A percentile compares a stretch with the other conserved stretches of the same genome.
Conservation (phyloP, 2,113 vertebrate genomes). For the Corythornis madagascariensis region DNA sequence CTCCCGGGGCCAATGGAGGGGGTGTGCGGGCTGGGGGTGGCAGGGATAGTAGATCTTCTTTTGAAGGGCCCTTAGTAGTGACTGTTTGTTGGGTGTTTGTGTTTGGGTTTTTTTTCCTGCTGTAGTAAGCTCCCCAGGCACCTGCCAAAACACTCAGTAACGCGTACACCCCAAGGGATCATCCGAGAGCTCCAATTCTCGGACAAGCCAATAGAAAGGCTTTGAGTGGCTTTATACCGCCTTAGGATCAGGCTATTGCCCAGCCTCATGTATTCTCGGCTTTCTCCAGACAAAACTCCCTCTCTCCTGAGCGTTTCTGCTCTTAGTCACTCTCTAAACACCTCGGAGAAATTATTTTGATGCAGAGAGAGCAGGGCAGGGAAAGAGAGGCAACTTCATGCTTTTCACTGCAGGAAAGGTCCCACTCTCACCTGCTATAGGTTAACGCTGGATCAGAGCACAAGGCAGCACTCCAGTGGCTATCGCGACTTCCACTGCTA, state of each 20-base stretch:
- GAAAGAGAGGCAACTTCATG: rapidly evolving
- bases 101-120: neutral
- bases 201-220: neutral
- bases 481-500: rapidly evolving
- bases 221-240: neutral
- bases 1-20: neutral
- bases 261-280: neutral
- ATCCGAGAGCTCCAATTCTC: neutral
- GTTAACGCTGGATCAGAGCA: rapidly evolving
- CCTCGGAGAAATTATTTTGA: neutral
- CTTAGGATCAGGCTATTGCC: conserved; percentile 25
- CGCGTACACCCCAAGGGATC: neutral
- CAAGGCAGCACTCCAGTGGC: neutral
- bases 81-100: neutral
- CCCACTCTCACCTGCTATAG: neutral
- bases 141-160: conserved; percentile 41
- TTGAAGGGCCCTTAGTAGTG: neutral
- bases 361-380: neutral
- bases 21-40: neutral
- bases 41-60: neutral
- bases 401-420: neutral
- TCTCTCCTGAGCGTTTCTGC: neutral
- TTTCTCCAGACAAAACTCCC: conserved; percentile 6
- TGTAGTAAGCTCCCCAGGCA: neutral
- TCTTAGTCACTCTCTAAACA: conserved; percentile 42